Conservation (phyloP, 1,140 invertebrate species). For the Sitobion miscanthi region DNA sequence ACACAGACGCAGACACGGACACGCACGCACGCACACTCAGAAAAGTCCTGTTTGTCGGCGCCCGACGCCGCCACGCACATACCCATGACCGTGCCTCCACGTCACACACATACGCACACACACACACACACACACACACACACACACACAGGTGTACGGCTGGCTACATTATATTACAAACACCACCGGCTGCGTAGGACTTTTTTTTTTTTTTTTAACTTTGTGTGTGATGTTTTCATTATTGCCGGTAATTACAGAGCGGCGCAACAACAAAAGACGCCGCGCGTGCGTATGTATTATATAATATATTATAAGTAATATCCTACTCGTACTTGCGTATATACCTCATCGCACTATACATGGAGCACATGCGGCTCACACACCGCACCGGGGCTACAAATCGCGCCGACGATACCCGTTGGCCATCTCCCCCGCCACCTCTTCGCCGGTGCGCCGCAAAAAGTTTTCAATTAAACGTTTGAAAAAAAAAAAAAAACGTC, state of each 20-base stretch:
- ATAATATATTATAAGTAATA: slow-evolving; percentile 14
- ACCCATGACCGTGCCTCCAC: neutral
- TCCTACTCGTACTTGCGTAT: neutral
- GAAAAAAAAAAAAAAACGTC: neutral
- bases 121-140: neutral
- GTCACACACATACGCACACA: neutral
- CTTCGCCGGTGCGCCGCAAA: neutral
- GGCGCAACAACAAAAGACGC: slow-evolving; percentile 44
- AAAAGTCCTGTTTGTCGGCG: slow-evolving; percentile 31
- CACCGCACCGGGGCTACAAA: neutral
- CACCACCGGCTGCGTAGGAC: slow-evolving; percentile 29
- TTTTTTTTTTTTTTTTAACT: slow-evolving; percentile 33
- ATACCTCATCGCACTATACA: neutral
- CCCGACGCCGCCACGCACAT: neutral
- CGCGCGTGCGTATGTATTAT: neutral
- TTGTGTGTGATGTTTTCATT: slow-evolving; percentile 56
- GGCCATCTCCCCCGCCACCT: neutral
- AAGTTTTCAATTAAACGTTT: neutral
- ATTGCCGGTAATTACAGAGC: slow-evolving; percentile 55
- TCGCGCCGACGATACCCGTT: neutral
- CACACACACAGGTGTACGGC: neutral
- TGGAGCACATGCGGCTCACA: neutral
- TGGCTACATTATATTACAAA: slow-evolving; percentile 11
- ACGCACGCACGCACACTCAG: neutral
- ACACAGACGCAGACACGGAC: neutral